Evolutionary conservation across 2,113 vertebrate species (phyloP).

Genomic region (Gnathonemus longibarbis): DNA sequence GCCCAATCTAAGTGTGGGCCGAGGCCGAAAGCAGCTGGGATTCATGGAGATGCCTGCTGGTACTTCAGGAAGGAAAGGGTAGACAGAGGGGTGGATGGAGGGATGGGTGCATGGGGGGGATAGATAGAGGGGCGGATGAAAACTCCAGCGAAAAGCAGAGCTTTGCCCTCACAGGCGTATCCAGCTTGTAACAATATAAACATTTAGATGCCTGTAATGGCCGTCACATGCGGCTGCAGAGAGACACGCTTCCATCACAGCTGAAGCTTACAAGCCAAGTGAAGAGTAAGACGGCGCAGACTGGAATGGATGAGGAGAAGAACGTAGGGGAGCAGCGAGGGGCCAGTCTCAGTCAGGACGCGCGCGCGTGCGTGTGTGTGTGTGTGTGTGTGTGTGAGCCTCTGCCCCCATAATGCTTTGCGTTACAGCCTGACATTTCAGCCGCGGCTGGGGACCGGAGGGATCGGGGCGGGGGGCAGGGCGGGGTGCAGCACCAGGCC

Average conservation of each 20-base stretch:
- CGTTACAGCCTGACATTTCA: slow-evolving; percentile 37
- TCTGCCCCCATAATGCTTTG: slow-evolving; percentile 13
- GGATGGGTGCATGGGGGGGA: neutral
- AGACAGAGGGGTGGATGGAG: neutral
- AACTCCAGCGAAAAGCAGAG: neutral
- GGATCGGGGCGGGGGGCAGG: neutral
- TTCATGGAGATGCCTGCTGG: neutral
- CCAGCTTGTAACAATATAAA: slow-evolving; percentile 37
- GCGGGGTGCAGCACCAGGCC: neutral
- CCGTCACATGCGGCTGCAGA: slow-evolving; percentile 48
- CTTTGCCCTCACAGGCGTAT: neutral
- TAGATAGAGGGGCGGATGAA: neutral
- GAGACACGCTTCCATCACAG: neutral
- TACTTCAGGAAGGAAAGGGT: neutral
- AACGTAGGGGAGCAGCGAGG: neutral
- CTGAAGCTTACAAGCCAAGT: neutral
- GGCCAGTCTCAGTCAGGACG: neutral
- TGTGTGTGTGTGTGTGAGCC: neutral
- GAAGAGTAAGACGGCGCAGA: neutral
- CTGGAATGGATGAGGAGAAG: neutral
- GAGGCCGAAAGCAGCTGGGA: too few relatives aligned
- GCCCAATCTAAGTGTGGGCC: neutral
- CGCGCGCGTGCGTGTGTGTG: neutral
- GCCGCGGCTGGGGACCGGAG: slow-evolving; percentile 9
- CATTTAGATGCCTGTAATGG: slow-evolving; percentile 42